Conservation (phyloP, 2,888 invertebrate genomes). For the Aquatica leii region DNA sequence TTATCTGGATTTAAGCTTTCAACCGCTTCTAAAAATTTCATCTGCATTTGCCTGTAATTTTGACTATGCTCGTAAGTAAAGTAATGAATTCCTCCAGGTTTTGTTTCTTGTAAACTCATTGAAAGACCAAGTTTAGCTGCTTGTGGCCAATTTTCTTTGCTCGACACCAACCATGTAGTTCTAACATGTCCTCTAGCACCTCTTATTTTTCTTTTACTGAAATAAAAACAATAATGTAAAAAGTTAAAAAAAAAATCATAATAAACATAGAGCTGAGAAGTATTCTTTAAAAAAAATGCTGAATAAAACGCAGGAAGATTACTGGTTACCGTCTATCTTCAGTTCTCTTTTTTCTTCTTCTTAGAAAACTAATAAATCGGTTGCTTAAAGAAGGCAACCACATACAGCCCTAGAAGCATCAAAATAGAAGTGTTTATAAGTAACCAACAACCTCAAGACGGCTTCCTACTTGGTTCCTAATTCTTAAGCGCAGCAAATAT, state of each 20-base stretch:
- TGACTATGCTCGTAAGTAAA: conserved; percentile 80
- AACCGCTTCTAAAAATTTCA: conserved; percentile 78
- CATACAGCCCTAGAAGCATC: too few relatives aligned
- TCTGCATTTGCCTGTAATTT: conserved; percentile 77
- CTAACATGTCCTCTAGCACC: conserved; percentile 67
- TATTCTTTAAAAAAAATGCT: too few relatives aligned
- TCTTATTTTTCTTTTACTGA: conserved; percentile 67
- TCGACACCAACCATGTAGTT: conserved; percentile 72
- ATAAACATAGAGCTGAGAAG: too few relatives aligned
- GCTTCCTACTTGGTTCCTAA: too few relatives aligned
- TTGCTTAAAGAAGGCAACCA: too few relatives aligned
- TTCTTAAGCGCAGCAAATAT: too few relatives aligned
- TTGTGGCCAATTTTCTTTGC: conserved; percentile 77
- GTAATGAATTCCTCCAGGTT: conserved; percentile 65
- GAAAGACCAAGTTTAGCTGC: conserved; percentile 75
- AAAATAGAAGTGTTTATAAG: too few relatives aligned
- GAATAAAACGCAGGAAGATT: too few relatives aligned
- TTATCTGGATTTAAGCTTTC: conserved; percentile 82
- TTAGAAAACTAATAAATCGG: too few relatives aligned
- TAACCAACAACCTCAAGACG: too few relatives aligned
- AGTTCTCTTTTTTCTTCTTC: too few relatives aligned
- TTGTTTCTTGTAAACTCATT: conserved; percentile 71
- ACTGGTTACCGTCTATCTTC: too few relatives aligned
- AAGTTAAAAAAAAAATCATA: neutral
- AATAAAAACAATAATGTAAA: conserved; percentile 32